Evolutionary conservation across 2,888 invertebrate genomes (phyloP).

Genomic region (Ramazzottius varieornatus): DNA sequence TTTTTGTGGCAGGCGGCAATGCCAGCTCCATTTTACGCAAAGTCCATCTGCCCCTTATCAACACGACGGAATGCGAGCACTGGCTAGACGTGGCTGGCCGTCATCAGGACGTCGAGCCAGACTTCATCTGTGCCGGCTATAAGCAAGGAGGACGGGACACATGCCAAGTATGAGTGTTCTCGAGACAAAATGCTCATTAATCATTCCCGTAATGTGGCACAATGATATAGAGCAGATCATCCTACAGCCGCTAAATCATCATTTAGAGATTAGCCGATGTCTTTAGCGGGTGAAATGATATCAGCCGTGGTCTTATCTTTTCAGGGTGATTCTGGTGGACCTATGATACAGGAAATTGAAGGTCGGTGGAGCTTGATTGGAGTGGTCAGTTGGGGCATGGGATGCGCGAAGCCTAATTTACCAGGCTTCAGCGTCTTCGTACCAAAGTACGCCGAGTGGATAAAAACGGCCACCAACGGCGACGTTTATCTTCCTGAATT

Average conservation of each 20-base stretch:
- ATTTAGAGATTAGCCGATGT: no score
- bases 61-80: background rate
- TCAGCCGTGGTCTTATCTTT: no score
- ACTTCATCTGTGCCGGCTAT: background rate
- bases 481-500: background rate
- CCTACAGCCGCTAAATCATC: no score
- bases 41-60: background rate
- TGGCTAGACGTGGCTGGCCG: background rate
- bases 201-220: no score
- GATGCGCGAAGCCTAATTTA: background rate
- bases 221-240: no score
- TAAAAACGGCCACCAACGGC: background rate
- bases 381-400: background rate
- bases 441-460: background rate
- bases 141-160: background rate
- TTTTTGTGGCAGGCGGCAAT: background rate
- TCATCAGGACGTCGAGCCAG: background rate
- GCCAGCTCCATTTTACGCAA: background rate
- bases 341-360: background rate
- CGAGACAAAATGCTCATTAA: no score
- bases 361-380: background rate
- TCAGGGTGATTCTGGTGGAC: conserved; percentile 2
- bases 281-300: no score
- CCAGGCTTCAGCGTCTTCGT: background rate
- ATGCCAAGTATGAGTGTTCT: background rate